Evolutionary conservation across 2,113 vertebrate species (phyloP), one percentile per base, ranked within the genome.

Genomic region (Pantherophis guttatus): DNA sequence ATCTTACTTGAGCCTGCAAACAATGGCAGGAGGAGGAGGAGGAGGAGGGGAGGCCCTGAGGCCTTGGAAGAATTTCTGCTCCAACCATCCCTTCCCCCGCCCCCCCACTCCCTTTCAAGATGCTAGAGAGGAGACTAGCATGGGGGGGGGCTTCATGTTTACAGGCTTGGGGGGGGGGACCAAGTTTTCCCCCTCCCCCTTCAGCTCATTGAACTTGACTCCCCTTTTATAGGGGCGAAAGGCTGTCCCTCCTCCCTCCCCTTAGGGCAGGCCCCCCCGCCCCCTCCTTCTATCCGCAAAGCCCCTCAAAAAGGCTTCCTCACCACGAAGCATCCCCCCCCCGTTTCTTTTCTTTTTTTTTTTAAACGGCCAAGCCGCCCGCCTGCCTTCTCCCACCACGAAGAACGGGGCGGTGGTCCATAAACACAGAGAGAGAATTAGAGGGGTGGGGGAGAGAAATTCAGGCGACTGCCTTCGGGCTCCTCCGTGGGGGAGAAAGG

Each of bases 391-490:
- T 29, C 62, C 7, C 59, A 29, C 23, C 13, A 48, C 59, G 59
- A 65, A 21, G 5, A 21, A 21, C 57, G 19, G 52, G 50, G 50
- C 0, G 8, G 75, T 3, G 3, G 33, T 50, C 1, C 57, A 58
- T 21, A 58, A 24, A 26, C 26, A 29, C 24, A 62, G 53, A 9
- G 23, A 3, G 4, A 3, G 24, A 65, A 65, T 65, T 29, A 29
- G 5, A 6, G 15, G 24, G 12, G 6, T 0, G 1, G 54, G 54
- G 81, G 1, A 0, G 12, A 3, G 4, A n/a, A 23, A 5, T 7
- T 29, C 65, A 57, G 54, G 54, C 5, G 33, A 53, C 8, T 10
- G 8, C 29, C 19, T 13, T n/a, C 39, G 9, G 13, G 23, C 17
- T 50, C 52, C 48, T 48, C 8, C 44, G 5, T 48, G 26, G 53